These are phyloP conservation scores for Rhinolophus sinicus DNA, from an alignment of 2,113 vertebrate species.

Conservation along the genomic window DNA sequence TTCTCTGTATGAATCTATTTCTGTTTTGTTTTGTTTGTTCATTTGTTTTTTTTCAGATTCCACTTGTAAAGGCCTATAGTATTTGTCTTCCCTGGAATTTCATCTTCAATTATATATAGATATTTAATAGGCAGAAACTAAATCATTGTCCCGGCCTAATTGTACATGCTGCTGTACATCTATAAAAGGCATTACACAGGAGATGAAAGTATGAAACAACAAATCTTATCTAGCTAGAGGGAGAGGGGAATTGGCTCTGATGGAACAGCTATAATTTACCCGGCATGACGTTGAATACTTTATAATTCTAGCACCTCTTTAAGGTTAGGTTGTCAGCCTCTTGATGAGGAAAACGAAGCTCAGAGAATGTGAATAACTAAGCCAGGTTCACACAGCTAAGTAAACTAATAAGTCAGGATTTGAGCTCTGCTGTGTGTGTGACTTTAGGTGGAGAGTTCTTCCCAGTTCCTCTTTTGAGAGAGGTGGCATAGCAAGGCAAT, in stretches of 20 bases:
- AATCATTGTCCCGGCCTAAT: neutral
- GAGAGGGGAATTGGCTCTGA: neutral
- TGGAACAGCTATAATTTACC: neutral
- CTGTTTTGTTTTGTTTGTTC: neutral
- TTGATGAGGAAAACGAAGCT: neutral
- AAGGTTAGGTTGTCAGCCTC: neutral
- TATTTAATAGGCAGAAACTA: neutral
- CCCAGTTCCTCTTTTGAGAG: neutral
- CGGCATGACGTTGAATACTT: neutral
- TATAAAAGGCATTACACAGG: neutral
- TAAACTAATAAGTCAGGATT: neutral
- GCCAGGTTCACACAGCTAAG: neutral
- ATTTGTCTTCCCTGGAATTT: neutral
- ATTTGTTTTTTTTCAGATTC: neutral
- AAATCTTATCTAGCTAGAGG: neutral
- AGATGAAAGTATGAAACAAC: neutral
- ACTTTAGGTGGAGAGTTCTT: neutral
- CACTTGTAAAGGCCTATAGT: neutral
- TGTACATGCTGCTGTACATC: neutral
- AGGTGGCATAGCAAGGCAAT: neutral
- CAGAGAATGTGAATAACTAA: neutral
- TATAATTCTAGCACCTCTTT: neutral
- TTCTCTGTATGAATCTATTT: neutral
- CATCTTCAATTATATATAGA: neutral
- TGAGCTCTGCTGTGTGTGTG: neutral